Percentiles rank a stretch among this genome's conserved stretches.
Evolutionary conservation across 1,140 invertebrate genomes (phyloP).

Genomic region (Drosophila sulfurigaster): DNA sequence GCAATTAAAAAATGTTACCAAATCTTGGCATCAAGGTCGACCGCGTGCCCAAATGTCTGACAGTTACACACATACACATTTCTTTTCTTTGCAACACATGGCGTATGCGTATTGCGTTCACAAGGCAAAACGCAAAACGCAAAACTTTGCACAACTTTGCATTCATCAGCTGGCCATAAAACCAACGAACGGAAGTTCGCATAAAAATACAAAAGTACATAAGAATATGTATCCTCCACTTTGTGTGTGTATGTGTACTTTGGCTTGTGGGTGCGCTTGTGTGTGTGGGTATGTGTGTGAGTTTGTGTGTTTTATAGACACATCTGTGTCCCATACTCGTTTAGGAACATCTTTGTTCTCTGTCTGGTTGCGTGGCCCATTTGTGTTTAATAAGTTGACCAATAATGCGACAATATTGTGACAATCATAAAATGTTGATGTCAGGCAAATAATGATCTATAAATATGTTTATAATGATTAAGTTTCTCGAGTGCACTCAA

Average conservation of each 20-base stretch:
- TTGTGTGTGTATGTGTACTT: slow-evolving; percentile 16
- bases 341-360: slow-evolving; percentile 40
- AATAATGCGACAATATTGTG: slow-evolving; percentile 43
- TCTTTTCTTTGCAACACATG: slow-evolving; percentile 52
- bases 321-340: slow-evolving; percentile 45
- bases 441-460: neutral
- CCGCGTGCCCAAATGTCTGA: slow-evolving; percentile 11
- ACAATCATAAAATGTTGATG: slow-evolving; percentile 15
- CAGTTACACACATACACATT: slow-evolving; percentile 9
- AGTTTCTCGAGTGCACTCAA: neutral
- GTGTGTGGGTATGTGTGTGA: slow-evolving; percentile 18
- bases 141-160: slow-evolving; percentile 68
- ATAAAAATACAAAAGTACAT: slow-evolving; percentile 34
- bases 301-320: slow-evolving; percentile 56
- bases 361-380: slow-evolving; percentile 10
- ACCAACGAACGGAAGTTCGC: slow-evolving; percentile 36
- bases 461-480: neutral
- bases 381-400: slow-evolving; percentile 53
- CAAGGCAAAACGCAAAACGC: slow-evolving; percentile 31
- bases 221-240: slow-evolving; percentile 22
- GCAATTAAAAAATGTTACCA: slow-evolving; percentile 66
- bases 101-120: slow-evolving; percentile 66
- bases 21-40: slow-evolving; percentile 43
- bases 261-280: slow-evolving; percentile 30
- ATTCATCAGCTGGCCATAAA: slow-evolving; percentile 72